phyloP scores from a whole-genome alignment of 2,113 vertebrate genomes.

The Baryphthengus martii region DNA sequence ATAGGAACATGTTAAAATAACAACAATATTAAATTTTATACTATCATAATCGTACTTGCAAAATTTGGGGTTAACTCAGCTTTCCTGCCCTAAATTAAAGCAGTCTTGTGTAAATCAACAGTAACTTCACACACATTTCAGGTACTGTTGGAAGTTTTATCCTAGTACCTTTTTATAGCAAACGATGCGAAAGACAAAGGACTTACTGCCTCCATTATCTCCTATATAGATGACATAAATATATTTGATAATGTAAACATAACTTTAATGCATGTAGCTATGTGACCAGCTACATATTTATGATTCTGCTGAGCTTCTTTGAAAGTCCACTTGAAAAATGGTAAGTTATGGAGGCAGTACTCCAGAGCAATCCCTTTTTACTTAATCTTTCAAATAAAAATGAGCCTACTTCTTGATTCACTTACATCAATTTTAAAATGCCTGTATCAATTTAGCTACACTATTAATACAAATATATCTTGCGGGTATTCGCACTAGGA shows the following conservation, averaged over 20 bases:
- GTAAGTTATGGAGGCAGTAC: background rate
- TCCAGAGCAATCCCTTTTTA: background rate
- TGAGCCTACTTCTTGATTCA: background rate
- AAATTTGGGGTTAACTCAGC: conserved; percentile 40
- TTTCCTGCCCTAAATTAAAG: conserved; percentile 14
- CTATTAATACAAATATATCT: background rate
- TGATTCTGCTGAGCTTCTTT: background rate
- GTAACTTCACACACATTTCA: conserved; percentile 30
- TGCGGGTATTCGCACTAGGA: background rate
- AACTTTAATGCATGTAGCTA: background rate
- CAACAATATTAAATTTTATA: conserved; percentile 14
- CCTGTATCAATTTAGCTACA: background rate
- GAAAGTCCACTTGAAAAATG: background rate
- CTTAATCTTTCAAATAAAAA: background rate
- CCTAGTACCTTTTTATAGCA: background rate
- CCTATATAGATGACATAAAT: background rate
- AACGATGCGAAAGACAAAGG: conserved; percentile 5
- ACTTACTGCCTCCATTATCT: background rate
- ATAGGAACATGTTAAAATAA: conserved; percentile 2
- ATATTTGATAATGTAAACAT: background rate
- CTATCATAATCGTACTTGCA: background rate
- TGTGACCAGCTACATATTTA: background rate
- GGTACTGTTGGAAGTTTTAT: conserved; percentile 31
- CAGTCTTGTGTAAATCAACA: conserved; percentile 21
- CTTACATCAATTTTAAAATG: background rate